Percentiles rank a stretch among this genome's conserved stretches.
phyloP scores from a whole-genome alignment of 2,113 vertebrate species.

The Shinisaurus crocodilurus region DNA sequence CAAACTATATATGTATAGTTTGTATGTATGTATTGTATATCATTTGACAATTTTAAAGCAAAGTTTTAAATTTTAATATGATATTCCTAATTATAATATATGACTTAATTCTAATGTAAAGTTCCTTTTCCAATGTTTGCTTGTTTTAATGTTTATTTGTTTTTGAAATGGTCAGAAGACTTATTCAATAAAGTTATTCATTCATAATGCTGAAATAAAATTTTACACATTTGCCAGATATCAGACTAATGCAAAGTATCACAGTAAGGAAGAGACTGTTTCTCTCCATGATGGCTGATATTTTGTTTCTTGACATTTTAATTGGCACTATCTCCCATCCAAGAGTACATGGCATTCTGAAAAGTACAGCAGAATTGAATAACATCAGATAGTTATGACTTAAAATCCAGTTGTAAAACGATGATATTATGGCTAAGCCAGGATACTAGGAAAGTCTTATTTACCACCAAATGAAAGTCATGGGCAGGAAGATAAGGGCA shows the following conservation, averaged over 20 bases:
- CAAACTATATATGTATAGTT: too few species aligned
- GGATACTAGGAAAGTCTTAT: background rate
- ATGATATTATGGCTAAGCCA: background rate
- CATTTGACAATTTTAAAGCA: too few species aligned
- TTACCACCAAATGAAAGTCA: background rate
- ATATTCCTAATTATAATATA: too few species aligned
- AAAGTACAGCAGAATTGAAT: background rate
- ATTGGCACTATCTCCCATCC: background rate
- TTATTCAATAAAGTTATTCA: too few species aligned
- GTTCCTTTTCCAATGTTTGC: too few species aligned
- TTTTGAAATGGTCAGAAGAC: too few species aligned
- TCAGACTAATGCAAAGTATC: background rate
- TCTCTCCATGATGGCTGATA: background rate
- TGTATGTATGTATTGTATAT: too few species aligned
- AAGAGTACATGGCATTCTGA: conserved; percentile 6
- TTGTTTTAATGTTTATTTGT: too few species aligned
- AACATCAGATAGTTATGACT: background rate
- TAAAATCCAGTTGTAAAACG: conserved; percentile 1
- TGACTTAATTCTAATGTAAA: too few species aligned
- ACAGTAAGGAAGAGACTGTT: background rate
- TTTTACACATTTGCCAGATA: background rate
- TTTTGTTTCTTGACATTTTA: conserved; percentile 9
- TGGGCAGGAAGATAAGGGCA: background rate
- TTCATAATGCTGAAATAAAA: background rate
- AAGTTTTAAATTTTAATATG: too few species aligned